Evolutionary conservation across 2,888 invertebrate species (phyloP).

Genomic region (Adelphocoris suturalis): DNA sequence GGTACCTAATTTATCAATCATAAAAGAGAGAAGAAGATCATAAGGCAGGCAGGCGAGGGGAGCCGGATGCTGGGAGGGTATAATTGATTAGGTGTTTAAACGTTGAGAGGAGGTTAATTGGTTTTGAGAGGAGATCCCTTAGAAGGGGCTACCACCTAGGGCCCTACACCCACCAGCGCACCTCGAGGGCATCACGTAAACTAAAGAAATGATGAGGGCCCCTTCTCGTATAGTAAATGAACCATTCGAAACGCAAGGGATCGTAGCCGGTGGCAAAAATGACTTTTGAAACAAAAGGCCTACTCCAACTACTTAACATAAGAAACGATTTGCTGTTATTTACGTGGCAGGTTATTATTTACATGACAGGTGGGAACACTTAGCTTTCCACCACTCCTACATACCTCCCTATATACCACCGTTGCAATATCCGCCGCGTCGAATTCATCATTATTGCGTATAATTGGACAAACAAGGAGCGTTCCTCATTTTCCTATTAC

Average conservation of each 20-base stretch:
- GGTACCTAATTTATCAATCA: constrained; percentile 27
- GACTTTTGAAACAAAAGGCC: constrained; percentile 20
- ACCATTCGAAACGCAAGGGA: constrained; percentile 33
- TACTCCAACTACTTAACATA: constrained; percentile 62
- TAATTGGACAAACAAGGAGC: constrained; percentile 42
- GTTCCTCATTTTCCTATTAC: constrained; percentile 10
- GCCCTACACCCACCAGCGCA: constrained; percentile 20
- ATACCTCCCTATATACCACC: neutral
- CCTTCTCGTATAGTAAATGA: constrained; percentile 31
- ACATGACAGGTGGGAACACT: constrained; percentile 54
- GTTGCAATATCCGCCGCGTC: constrained; percentile 32
- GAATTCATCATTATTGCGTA: constrained; percentile 22
- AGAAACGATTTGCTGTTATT: constrained; percentile 68
- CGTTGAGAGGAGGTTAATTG: constrained; percentile 58
- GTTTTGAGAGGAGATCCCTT: constrained; percentile 46
- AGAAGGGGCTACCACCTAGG: constrained; percentile 10
- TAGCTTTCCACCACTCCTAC: constrained; percentile 48
- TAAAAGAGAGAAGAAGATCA: neutral
- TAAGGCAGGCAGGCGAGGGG: constrained; percentile 37
- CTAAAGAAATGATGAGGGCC: constrained; percentile 9
- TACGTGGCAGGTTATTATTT: constrained; percentile 70
- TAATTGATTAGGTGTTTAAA: constrained; percentile 62
- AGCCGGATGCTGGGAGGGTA: neutral
- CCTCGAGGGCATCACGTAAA: constrained; percentile 36
- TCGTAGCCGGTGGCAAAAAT: constrained; percentile 62